A percentile compares a stretch with the other conserved stretches of the same genome.
Evolutionary conservation across 2,797 vertebrate genomes (phyloP).

Genomic region (Borostomias antarcticus): DNA sequence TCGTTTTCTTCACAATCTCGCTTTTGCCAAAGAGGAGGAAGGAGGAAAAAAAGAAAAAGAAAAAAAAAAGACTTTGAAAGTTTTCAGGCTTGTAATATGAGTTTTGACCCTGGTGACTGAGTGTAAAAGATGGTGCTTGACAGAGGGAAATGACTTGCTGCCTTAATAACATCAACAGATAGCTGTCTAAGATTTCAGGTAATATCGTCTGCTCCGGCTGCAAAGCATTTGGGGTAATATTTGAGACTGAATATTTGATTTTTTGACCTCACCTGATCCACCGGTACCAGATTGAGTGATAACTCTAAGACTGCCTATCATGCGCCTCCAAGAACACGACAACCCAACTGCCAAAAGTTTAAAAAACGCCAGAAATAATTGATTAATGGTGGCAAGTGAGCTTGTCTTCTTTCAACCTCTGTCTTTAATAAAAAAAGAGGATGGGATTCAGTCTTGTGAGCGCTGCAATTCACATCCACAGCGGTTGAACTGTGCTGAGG

Average conservation of each 20-base stretch:
- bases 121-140: slow-evolving; percentile 16
- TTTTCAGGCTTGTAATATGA: slow-evolving; percentile 65
- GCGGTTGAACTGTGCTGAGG: not conserved
- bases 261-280: slow-evolving; percentile 24
- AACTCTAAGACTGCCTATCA: slow-evolving; percentile 18
- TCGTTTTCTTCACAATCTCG: slow-evolving; percentile 69
- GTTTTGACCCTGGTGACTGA: slow-evolving; percentile 29
- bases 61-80: slow-evolving; percentile 51
- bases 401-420: too few species aligned
- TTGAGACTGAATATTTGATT: slow-evolving; percentile 19
- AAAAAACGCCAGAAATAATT: too few species aligned
- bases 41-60: slow-evolving; percentile 38
- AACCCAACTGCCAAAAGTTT: slow-evolving; percentile 3
- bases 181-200: not conserved
- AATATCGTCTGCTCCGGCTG: not conserved
- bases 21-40: slow-evolving; percentile 58
- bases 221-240: slow-evolving; percentile 26
- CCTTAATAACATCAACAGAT: slow-evolving; percentile 3
- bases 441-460: not conserved
- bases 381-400: not conserved
- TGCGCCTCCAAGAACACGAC: not conserved
- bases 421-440: too few species aligned
- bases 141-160: not conserved
- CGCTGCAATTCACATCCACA: not conserved
- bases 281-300: slow-evolving; percentile 35